phyloP scores from a whole-genome alignment of 2,888 invertebrate genomes.

The Eupeodes luniger region DNA sequence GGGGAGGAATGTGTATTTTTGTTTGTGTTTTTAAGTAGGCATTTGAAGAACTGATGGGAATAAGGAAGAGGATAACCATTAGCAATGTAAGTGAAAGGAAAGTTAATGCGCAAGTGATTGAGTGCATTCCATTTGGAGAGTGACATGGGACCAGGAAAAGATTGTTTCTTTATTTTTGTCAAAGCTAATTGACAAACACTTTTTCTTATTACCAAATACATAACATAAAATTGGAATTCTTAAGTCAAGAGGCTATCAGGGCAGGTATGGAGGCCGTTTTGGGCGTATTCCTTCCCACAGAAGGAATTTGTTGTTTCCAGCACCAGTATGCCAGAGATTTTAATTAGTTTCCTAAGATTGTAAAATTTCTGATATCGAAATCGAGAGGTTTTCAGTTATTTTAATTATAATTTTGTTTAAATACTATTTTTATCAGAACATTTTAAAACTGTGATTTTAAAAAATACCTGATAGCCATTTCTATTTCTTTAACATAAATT shows the following conservation, averaged over 20 bases:
- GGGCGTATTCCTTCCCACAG: too few relatives aligned
- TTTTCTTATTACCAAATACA: constrained; percentile 17
- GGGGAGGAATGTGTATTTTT: constrained; percentile 8
- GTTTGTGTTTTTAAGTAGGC: not conserved
- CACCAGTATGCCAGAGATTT: too few relatives aligned
- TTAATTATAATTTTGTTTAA: too few relatives aligned
- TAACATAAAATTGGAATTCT: constrained; percentile 26
- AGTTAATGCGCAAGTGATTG: constrained; percentile 46
- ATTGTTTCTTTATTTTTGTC: not conserved
- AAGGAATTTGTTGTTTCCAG: too few relatives aligned
- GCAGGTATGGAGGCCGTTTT: not conserved
- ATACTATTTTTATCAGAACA: too few relatives aligned
- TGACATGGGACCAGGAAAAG: constrained; percentile 46
- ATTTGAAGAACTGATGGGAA: constrained; percentile 40
- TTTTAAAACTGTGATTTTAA: too few relatives aligned
- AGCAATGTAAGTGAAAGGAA: constrained; percentile 63
- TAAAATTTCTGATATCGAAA: too few relatives aligned
- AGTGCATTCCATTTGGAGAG: constrained; percentile 54
- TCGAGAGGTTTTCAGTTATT: too few relatives aligned
- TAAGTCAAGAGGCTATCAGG: not conserved
- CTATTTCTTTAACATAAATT: too few relatives aligned
- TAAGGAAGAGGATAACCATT: constrained; percentile 34
- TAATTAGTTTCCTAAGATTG: too few relatives aligned
- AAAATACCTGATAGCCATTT: too few relatives aligned
- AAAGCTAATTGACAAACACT: constrained; percentile 9